phyloP scores from a whole-genome alignment of 2,888 invertebrate species.

The Volucella bombylans region DNA sequence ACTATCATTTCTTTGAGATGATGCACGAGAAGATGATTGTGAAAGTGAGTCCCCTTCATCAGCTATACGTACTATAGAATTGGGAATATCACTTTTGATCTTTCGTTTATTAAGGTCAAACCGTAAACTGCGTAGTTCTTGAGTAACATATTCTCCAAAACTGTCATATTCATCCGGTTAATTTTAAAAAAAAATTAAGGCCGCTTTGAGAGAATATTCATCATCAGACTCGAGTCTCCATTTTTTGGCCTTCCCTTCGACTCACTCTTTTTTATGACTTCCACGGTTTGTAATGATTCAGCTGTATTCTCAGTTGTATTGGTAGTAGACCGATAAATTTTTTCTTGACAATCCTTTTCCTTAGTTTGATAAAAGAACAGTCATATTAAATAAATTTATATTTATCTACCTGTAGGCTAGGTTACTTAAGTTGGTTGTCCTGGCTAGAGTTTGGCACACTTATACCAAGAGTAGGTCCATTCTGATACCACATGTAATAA shows the following conservation, averaged over 20 bases:
- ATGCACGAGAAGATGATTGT: not conserved
- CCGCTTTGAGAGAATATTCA: conserved; percentile 1
- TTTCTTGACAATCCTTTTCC: no score
- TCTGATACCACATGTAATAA: no score
- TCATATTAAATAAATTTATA: no score
- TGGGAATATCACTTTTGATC: conserved; percentile 17
- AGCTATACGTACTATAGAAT: conserved; percentile 10
- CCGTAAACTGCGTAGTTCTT: conserved; percentile 14
- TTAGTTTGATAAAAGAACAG: no score
- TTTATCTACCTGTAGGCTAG: no score
- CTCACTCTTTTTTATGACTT: no score
- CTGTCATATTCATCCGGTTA: not conserved
- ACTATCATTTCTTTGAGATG: conserved; percentile 14
- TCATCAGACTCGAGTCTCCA: not conserved
- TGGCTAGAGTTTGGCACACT: no score
- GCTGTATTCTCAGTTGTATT: no score
- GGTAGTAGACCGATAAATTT: no score
- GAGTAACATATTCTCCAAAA: conserved; percentile 23
- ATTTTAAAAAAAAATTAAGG: not conserved
- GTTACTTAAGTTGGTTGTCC: no score
- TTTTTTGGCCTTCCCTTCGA: not conserved
- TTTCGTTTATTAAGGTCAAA: conserved; percentile 19
- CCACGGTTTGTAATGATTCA: no score
- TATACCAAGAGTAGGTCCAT: no score
- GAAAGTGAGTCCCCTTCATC: conserved; percentile 18